Evolutionary conservation across 2,113 vertebrate species (phyloP).

Genomic region (Alouatta palliata): DNA sequence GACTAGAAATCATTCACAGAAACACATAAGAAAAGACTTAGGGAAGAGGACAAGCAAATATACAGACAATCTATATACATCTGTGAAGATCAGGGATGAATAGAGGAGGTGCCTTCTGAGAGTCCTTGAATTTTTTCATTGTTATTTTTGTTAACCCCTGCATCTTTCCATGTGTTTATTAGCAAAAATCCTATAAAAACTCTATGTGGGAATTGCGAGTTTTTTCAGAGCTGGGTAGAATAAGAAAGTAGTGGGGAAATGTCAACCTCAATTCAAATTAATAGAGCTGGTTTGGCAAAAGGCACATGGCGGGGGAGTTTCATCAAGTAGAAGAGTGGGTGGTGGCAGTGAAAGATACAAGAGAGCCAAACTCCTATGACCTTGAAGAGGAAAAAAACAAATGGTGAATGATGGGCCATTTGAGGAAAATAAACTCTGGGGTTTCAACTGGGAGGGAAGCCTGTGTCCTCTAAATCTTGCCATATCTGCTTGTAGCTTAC

Average conservation of each 20-base stretch:
- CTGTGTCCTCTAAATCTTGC: neutral
- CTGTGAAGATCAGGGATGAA: slow-evolving; percentile 4
- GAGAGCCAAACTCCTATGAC: slow-evolving; percentile 16
- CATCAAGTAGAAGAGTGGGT: slow-evolving; percentile 35
- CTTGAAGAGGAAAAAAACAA: neutral
- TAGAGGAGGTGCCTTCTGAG: neutral
- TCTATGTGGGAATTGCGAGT: neutral
- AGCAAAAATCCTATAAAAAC: slow-evolving; percentile 25
- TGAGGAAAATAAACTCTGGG: slow-evolving; percentile 6
- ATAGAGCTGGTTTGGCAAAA: slow-evolving; percentile 46
- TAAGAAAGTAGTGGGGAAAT: slow-evolving; percentile 43
- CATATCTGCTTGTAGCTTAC: slow-evolving; percentile 8
- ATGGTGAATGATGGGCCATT: neutral
- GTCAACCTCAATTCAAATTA: slow-evolving; percentile 43
- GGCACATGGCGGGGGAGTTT: neutral
- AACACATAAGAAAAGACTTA: slow-evolving; percentile 7
- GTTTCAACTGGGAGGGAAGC: neutral
- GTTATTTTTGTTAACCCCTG: slow-evolving; percentile 1
- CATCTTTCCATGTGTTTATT: slow-evolving; percentile 28
- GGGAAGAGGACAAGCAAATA: slow-evolving; percentile 17
- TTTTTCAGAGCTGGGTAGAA: slow-evolving; percentile 32
- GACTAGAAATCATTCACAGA: slow-evolving; percentile 37
- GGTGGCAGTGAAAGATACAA: slow-evolving; percentile 21
- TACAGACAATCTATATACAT: neutral
- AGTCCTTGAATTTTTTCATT: neutral